Base-by-base conservation (phyloP, 2,888 invertebrate genomes). In the Drosophila prostipennis region DNA sequence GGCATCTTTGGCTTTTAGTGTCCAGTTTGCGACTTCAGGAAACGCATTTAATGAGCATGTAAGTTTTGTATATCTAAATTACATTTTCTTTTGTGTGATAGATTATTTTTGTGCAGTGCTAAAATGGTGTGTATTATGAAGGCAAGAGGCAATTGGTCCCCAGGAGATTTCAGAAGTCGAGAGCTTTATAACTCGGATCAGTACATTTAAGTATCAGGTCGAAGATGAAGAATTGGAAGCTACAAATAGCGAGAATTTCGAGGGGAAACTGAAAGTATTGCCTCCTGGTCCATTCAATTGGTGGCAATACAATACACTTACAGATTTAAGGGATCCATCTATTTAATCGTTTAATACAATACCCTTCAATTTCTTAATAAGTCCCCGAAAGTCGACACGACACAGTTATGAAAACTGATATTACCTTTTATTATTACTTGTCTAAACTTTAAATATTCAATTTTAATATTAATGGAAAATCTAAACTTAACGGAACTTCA, bases 251-350 rank as follows among this genome's bases (percentile, higher is more conserved):
- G 39, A n/a, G 6, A 26, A 26, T 29, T 43, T 32, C 1, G 16
- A 11, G 6, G 74, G 29, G 14, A 45, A 26, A 10, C 43, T 85
- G 0, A 59, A 36, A 5, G 11, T 54, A 2, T 34, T 79, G 37
- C 82, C 80, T 1, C 37, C 60, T 5, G 80, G 87, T 5, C 78
- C 84, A 29, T 3, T 72, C 2, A 16, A 32, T 4, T 6, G 52
- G 14, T 80, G 80, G 77, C 80, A 83, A 39, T 23, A 40, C 36
- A 67, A 54, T 26, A 32, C 13, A 26, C 42, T 32, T 13, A 3
- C 7, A 14, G 14, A 14, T 6, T 14, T 4, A 16, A 16, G 11
- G 2, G 14, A 11, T 3, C 6, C 6, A 11, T 32, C 46, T 40
- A 16, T 14, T 16, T 40, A 16, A 40, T 1, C 14, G 3, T 16